Conservation (phyloP, 37 sponge, comb jelly and placozoan genomes). For the Theonella swinhoei region DNA sequence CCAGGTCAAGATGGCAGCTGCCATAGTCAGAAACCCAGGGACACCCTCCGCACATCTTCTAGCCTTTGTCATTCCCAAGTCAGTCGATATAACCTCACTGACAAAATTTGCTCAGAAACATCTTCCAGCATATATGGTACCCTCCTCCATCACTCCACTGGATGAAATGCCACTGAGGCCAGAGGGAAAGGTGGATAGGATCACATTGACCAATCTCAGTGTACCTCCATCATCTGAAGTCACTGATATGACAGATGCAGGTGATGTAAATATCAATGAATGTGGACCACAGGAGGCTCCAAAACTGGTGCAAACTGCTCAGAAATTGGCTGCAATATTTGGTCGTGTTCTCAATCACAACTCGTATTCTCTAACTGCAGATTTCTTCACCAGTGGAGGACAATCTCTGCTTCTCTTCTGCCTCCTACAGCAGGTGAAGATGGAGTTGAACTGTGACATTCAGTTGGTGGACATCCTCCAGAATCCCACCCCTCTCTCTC, state of each 20-base stretch:
- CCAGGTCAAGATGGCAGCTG: conserved; percentile 21
- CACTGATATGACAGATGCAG: not conserved
- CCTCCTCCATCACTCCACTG: conserved; percentile 25
- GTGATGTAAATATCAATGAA: not conserved
- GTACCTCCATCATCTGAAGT: not conserved
- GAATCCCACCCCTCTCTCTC: not conserved
- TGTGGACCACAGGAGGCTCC: not conserved
- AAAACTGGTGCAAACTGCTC: not conserved
- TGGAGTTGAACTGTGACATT: not conserved
- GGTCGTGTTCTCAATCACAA: conserved; percentile 10
- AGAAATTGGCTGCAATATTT: conserved; percentile 25
- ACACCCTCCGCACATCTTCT: conserved; percentile 21
- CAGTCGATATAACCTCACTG: not conserved
- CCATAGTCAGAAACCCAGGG: conserved; percentile 12
- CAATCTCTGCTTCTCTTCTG: conserved; percentile 47
- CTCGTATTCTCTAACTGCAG: conserved; percentile 12
- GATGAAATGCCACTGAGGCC: conserved; percentile 38
- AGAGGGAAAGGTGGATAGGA: conserved; percentile 53
- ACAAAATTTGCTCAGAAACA: conserved; percentile 1
- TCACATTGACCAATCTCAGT: not conserved
- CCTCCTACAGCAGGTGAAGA: conserved; percentile 25
- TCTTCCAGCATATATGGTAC: conserved; percentile 69
- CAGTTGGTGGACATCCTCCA: not conserved
- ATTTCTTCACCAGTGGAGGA: conserved; percentile 70
- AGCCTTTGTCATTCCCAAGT: conserved; percentile 33